Evolutionary conservation across 2,797 vertebrate genomes (phyloP), one percentile per base, ranked within the genome.

Genomic region (Steatocranus sp.): DNA sequence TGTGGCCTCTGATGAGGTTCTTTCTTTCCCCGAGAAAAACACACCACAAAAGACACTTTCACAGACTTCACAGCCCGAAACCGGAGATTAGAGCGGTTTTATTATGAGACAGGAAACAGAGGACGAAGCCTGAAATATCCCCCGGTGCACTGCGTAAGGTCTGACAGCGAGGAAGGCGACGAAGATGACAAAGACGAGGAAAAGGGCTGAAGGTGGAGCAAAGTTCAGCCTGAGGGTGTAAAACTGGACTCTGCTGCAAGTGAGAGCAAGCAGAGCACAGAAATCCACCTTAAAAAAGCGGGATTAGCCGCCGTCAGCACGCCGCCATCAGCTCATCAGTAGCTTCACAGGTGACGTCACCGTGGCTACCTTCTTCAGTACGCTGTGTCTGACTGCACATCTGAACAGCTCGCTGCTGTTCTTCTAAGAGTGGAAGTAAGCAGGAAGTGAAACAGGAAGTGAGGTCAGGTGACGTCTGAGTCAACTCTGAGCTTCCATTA

Each of bases 1-100:
- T 81, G 32, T 79, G 84, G 48, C 74, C 58, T 58, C 78, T 81
- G 87, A 84, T 80, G 80, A 87, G 51, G 17, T 78, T 82, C 75
- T 80, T 30, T 36, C 18, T 34, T 80, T 30, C 49, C 23, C 5
- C 5, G 83, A 77, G 66, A 80, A 51, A 80, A 70, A 77, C 61
- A 38, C 23, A 2, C 32, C 36, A 3, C 68, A 81, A 75, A 87
- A 32, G 81, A 41, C 76, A 5, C 61, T 83, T 75, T 53, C 4
- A 3, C 6, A 36, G 17, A 81, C 49, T 66, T 81, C 43, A 68
- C 20, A 15, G 20, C 74, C 43, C 11, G 10, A 74, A 83, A 36
- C 3, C 11, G 25, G 38, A 81, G 83, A 86, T 82, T 82, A 80
- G 75, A 86, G 36, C 38, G 11, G 82, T 79, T 85, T 85, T 68